Evolutionary conservation across 1,140 invertebrate species (phyloP), one percentile per base, ranked within the genome.

Genomic region (Drosophila subpulchrella): DNA sequence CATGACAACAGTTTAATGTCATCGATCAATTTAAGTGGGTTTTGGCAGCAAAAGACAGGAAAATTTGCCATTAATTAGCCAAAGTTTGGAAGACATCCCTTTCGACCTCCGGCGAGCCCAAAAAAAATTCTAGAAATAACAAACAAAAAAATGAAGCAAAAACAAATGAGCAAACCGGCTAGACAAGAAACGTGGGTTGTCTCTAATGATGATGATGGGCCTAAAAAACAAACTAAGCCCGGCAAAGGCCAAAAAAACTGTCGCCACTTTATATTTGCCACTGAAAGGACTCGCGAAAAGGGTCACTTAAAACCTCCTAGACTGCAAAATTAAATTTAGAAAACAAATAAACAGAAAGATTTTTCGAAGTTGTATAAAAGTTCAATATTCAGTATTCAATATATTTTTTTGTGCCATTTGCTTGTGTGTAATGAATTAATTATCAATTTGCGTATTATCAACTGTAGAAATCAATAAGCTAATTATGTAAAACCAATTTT

Each of bases 21-120:
- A 80, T 74, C 84, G 76, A 88, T 88, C 83, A 80, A 80, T 65
- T 80, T 79, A 53, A 48, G 58, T 73, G 75, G 58, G 47, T 54
- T 62, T 44, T 30, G 54, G 57, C 57, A 46, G 42, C n/a, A 62
- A 74, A 17, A 57, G 61, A 39, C 46, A 74, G 36, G 46, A 65
- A 79, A 83, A 77, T 89, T 83, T 80, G 84, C 80, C 78, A 89
- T 89, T 89, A 88, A 88, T 89, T 88, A 88, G 76, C 63, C 59
- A 62, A 65, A 59, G 59, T 68, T 83, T 63, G 61, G 47, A 61
- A 48, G 54, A 56, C 54, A 66, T 75, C 71, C 73, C 61, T 75
- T 72, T 65, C 61, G 61, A 51, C 60, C 38, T 13, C 38, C 15
- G 5, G 24, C 47, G 4, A 44, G 8, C 7, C 12, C 10, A 3